A percentile compares a stretch with the other conserved stretches of the same genome.
phyloP scores from a whole-genome alignment of 1,140 invertebrate species.

The Macrotrachela quadricornifera region DNA sequence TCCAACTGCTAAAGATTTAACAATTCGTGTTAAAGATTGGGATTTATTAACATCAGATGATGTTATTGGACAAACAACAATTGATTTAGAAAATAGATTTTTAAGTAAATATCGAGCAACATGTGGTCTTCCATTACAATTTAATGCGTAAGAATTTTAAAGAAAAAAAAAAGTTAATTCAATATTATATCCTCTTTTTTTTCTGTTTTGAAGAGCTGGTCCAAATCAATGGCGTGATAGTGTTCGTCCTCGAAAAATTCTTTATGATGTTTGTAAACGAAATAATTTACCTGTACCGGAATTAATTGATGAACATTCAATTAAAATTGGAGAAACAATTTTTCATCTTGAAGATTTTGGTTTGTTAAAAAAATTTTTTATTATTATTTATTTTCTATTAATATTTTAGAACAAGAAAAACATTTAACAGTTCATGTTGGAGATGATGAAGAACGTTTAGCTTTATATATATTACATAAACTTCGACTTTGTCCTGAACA shows the following conservation, averaged over 20 bases:
- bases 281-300: slow-evolving; percentile 40
- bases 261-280: slow-evolving; percentile 24
- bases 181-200: not conserved
- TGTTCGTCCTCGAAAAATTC: slow-evolving; percentile 24
- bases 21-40: slow-evolving; percentile 30
- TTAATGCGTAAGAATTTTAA: slow-evolving; percentile 15
- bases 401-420: slow-evolving; percentile 9
- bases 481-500: slow-evolving; percentile 31
- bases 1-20: slow-evolving; percentile 29
- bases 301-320: slow-evolving; percentile 19
- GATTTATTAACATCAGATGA: slow-evolving; percentile 30
- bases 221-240: slow-evolving; percentile 30
- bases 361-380: slow-evolving; percentile 3
- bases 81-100: slow-evolving; percentile 34
- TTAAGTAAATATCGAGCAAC: slow-evolving; percentile 29
- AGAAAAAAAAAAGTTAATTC: not conserved
- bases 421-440: slow-evolving; percentile 11
- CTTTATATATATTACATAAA: slow-evolving; percentile 30
- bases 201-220: slow-evolving; percentile 10
- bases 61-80: slow-evolving; percentile 32
- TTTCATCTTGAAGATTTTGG: slow-evolving; percentile 26
- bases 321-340: slow-evolving; percentile 9
- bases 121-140: slow-evolving; percentile 29
- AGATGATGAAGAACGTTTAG: slow-evolving; percentile 26
- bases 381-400: too few relatives aligned